A percentile compares a stretch with the other conserved stretches of the same genome.
Conservation (phyloP, 2,113 vertebrate species). For the Oophaga pumilio region DNA sequence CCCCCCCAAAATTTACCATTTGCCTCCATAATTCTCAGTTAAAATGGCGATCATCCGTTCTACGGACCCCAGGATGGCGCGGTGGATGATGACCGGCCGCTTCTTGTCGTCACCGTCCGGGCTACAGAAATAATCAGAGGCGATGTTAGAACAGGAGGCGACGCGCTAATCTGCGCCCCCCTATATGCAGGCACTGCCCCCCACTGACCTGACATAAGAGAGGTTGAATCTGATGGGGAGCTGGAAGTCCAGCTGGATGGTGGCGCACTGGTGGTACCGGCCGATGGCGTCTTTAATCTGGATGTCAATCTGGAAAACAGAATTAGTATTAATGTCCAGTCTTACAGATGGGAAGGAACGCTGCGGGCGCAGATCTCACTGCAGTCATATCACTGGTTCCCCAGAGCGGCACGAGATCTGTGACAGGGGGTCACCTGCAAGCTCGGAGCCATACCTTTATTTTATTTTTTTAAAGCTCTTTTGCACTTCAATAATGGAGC, state of each 20-base stretch:
- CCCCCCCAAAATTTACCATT: conserved; percentile 84
- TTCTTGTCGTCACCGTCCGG: conserved; percentile 94
- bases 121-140: conserved; percentile 68
- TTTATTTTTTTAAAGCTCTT: too few species aligned
- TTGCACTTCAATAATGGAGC: too few species aligned
- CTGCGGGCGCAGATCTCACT: background rate
- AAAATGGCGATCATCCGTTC: conserved; percentile 98
- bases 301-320: conserved; percentile 87
- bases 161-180: background rate
- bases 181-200: background rate
- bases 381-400: too few species aligned
- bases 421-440: too few species aligned
- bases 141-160: background rate
- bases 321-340: background rate
- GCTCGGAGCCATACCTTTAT: too few species aligned
- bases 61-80: conserved; percentile 94
- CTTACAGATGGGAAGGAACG: background rate
- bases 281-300: conserved; percentile 98
- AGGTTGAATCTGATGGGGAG: conserved; percentile 95
- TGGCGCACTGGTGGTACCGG: conserved; percentile 96
- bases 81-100: conserved; percentile 93
- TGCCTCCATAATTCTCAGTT: conserved; percentile 96
- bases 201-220: conserved; percentile 85
- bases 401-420: too few species aligned
- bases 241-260: conserved; percentile 96